These are phyloP conservation scores for Serranus cabrilla DNA, from an alignment of 2,797 vertebrate species.

Conservation along the genomic window DNA sequence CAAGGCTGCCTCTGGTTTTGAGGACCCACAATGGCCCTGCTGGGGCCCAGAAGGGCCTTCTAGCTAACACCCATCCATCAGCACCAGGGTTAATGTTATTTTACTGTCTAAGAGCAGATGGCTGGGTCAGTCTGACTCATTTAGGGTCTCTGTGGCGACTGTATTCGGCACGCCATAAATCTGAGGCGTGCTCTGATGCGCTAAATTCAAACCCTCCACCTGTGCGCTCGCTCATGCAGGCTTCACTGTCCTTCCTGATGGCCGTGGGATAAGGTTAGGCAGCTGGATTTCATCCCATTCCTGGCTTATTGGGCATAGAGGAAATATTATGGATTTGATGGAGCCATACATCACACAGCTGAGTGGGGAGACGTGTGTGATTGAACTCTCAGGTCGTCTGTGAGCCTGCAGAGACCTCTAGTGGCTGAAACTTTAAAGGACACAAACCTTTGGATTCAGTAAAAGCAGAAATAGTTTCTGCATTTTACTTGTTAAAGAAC, in stretches of 20 bases:
- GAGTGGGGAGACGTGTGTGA: conserved; percentile 12
- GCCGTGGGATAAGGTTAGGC: conserved; percentile 52
- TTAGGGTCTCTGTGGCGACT: conserved; percentile 67
- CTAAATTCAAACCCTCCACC: conserved; percentile 61
- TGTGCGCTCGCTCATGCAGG: conserved; percentile 52
- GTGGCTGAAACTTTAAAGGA: conserved; percentile 60
- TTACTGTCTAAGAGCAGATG: conserved; percentile 77
- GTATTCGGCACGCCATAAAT: conserved; percentile 72
- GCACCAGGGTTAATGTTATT: conserved; percentile 77
- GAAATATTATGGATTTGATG: conserved; percentile 36
- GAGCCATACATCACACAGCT: conserved; percentile 52
- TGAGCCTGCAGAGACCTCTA: conserved; percentile 78
- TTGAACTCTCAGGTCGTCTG: conserved; percentile 34
- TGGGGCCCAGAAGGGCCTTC: conserved; percentile 52
- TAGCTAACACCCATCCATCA: conserved; percentile 78
- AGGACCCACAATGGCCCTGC: conserved; percentile 31
- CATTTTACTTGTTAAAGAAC: neutral
- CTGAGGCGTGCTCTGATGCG: conserved; percentile 62
- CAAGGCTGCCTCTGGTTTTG: conserved; percentile 55
- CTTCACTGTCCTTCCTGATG: conserved; percentile 45
- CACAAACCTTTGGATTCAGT: neutral
- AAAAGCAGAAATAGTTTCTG: too few relatives aligned
- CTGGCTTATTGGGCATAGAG: conserved; percentile 39
- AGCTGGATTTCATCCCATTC: conserved; percentile 40
- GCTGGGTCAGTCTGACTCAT: conserved; percentile 73